These are phyloP conservation scores for Salvelinus namaycush DNA, from an alignment of 2,113 vertebrate genomes.

Conservation along the genomic window DNA sequence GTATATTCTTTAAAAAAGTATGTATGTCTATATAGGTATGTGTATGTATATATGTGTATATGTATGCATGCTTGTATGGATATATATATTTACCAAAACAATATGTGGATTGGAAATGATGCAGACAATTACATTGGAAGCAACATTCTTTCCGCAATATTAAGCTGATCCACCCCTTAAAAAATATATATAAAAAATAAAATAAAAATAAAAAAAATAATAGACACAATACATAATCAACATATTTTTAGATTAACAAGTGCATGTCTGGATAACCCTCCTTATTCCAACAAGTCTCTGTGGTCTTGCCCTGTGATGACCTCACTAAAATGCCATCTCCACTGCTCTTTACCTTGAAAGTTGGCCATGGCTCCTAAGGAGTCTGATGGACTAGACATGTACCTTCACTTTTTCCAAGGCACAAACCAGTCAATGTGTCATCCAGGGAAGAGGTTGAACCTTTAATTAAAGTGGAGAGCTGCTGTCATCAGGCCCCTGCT, in stretches of 20 bases:
- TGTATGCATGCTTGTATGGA: too few species aligned
- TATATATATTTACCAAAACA: too few species aligned
- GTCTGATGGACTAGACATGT: slow-evolving; percentile 43
- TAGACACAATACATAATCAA: slow-evolving; percentile 9
- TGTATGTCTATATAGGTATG: too few species aligned
- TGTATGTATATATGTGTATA: too few species aligned
- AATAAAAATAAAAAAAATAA: background rate
- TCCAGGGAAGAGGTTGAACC: slow-evolving; percentile 56
- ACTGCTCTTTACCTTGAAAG: slow-evolving; percentile 6
- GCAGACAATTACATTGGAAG: too few species aligned
- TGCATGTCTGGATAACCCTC: slow-evolving; percentile 17
- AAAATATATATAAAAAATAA: too few species aligned
- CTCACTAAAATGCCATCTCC: slow-evolving; percentile 47
- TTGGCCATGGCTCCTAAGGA: slow-evolving; percentile 42
- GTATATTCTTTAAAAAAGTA: too few species aligned
- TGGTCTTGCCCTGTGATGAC: slow-evolving; percentile 3
- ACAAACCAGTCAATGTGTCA: slow-evolving; percentile 73
- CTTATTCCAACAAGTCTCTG: slow-evolving; percentile 18
- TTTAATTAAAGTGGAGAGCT: slow-evolving; percentile 77
- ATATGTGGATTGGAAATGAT: too few species aligned
- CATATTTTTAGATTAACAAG: background rate
- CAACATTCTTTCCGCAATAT: too few species aligned
- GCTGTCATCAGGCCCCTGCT: slow-evolving; percentile 57
- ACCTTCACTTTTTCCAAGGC: slow-evolving; percentile 56
- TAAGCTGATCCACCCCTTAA: too few species aligned